Evolutionary conservation across 2,797 vertebrate species (phyloP), one percentile per base, ranked within the genome.

Genomic region (Neosalanx taihuensis): DNA sequence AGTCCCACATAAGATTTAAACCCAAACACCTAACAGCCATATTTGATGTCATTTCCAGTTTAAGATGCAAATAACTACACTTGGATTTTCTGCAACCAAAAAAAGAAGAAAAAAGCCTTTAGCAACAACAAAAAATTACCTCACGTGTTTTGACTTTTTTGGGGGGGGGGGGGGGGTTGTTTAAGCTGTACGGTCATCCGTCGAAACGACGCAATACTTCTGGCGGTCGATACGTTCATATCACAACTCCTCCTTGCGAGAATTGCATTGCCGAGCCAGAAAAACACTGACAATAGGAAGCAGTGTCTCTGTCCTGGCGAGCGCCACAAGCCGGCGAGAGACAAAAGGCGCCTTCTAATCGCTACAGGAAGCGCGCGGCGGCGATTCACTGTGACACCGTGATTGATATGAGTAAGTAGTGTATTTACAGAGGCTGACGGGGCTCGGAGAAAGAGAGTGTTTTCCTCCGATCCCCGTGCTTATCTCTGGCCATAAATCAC

Each of bases 401-500:
- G 92, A 94, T 92, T 90, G 91, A 94, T 93, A 91, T 92, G 89
- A 91, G 89, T 88, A 89, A 92, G 88, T 84, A 84, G 84, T 84
- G 88, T 91, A 93, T 93, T 92, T 92, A 93, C 90, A 74, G 87
- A 91, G 88, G 84, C 90, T 92, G 92, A 93, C 86, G 83, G 91
- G 87, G 89, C 4, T 85, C 85, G 86, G 86, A 91, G 87, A 92
- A 93, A 91, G 85, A 90, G 85, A 92, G 84, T 89, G 88, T 92
- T 93, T 92, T 92, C 88, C 88, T 89, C 84, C 89, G 85, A 89
- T 91, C 88, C 84, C 71, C 79, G 78, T 74, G 84, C 90, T 92
- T 92, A 93, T 90, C 91, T 91, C 80, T 76, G 69, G 75, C 81
- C 88, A 92, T 94, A 93, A 93, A 94, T 94, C 92, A 93, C 83